Conservation (phyloP, 2,113 vertebrate genomes). For the Taxidea taxus region DNA sequence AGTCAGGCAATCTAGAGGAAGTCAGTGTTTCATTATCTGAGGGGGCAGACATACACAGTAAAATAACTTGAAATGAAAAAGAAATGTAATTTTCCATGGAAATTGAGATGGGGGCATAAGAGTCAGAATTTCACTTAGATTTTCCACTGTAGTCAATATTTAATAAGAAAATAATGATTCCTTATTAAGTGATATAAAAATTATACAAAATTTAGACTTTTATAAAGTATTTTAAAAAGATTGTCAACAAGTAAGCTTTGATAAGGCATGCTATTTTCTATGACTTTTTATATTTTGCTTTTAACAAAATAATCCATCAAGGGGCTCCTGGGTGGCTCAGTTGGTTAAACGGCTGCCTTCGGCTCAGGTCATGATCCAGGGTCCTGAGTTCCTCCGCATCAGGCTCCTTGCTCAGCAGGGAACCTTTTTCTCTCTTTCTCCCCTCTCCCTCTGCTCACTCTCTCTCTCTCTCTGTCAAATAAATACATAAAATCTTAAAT, state of each 20-base stretch:
- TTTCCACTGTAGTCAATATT: not conserved
- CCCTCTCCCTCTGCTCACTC: no score
- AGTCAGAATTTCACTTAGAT: not conserved
- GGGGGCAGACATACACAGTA: not conserved
- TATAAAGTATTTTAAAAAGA: not conserved
- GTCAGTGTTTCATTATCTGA: not conserved
- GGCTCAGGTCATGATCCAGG: no score
- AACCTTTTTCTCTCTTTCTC: no score
- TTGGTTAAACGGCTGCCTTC: no score
- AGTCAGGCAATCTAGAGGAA: not conserved
- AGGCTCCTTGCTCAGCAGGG: no score
- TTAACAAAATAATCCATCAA: not conserved
- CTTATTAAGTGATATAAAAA: not conserved
- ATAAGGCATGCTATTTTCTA: not conserved
- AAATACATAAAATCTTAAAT: no score
- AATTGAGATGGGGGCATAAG: not conserved
- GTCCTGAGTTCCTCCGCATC: no score
- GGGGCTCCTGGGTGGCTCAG: no score
- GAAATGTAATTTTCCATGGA: not conserved
- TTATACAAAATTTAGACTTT: not conserved
- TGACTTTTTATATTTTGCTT: not conserved
- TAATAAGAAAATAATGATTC: not conserved
- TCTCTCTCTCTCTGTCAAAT: no score
- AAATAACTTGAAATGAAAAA: conserved; percentile 7
- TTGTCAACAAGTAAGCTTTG: not conserved